These are phyloP conservation scores for Helicoverpa assulta DNA, from an alignment of 2,888 invertebrate genomes.

Conservation along the genomic window DNA sequence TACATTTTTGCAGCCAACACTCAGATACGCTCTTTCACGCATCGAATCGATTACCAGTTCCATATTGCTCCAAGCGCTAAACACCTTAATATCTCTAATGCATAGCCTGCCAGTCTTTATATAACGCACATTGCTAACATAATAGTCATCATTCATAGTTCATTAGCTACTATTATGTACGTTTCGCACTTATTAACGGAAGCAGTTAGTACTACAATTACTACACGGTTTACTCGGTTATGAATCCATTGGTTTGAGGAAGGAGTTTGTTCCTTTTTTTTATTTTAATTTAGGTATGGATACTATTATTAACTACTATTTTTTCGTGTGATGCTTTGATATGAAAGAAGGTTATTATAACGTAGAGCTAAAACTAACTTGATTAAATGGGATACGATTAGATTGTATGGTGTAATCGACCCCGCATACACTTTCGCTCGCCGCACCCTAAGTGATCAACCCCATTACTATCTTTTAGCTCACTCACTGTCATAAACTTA, in stretches of 20 bases:
- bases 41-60: conserved; percentile 2
- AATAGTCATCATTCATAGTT: conserved; percentile 34
- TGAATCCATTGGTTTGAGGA: conserved; percentile 10
- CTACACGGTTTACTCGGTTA: conserved; percentile 10
- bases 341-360: not conserved
- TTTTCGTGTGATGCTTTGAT: not conserved
- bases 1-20: not conserved
- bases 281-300: not conserved
- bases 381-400: no score
- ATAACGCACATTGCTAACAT: conserved; percentile 17
- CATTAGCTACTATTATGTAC: conserved; percentile 19
- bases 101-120: not conserved
- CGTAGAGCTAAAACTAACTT: not conserved
- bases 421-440: no score
- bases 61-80: not conserved
- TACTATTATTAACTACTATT: not conserved
- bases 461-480: no score
- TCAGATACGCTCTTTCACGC: not conserved
- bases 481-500: no score
- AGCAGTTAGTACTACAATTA: conserved; percentile 27
- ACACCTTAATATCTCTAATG: not conserved
- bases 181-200: conserved; percentile 43
- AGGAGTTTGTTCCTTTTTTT: not conserved
- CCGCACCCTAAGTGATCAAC: no score
- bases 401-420: no score